phyloP scores from a whole-genome alignment of 2,113 vertebrate genomes.

The Cololabis saira region DNA sequence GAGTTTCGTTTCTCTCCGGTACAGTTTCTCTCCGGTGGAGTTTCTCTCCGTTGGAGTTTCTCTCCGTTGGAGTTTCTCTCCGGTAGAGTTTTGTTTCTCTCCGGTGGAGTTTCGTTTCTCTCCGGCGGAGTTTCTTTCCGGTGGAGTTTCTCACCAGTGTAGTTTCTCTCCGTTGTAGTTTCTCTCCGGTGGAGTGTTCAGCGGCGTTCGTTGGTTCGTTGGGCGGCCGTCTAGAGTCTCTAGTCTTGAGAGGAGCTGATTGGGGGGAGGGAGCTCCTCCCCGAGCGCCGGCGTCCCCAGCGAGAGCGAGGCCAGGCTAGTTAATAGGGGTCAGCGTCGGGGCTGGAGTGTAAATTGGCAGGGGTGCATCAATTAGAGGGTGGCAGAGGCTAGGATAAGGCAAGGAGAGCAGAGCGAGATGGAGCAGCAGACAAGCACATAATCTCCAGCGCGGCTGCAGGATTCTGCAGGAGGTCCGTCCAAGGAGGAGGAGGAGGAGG shows the following conservation, averaged over 20 bases:
- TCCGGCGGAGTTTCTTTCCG: too few species aligned
- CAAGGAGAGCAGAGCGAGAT: constrained; percentile 71
- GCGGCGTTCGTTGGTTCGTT: too few species aligned
- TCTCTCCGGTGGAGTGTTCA: constrained; percentile 73
- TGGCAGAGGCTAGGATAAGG: constrained; percentile 80
- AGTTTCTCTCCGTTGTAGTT: too few species aligned
- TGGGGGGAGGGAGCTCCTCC: constrained; percentile 74
- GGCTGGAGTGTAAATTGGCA: constrained; percentile 86
- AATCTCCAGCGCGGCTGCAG: constrained; percentile 68
- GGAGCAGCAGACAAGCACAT: constrained; percentile 74
- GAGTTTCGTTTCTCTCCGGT: too few species aligned
- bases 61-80: too few species aligned
- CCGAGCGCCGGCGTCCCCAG: constrained; percentile 77
- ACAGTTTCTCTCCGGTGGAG: too few species aligned
- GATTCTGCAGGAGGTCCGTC: constrained; percentile 58
- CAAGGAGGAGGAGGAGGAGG: neutral
- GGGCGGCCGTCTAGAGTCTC: too few species aligned
- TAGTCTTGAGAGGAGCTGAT: constrained; percentile 78
- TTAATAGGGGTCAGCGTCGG: constrained; percentile 85
- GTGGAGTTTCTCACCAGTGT: too few species aligned
- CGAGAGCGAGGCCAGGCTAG: constrained; percentile 80
- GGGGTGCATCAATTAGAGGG: constrained; percentile 86
- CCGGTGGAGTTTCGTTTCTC: too few species aligned
- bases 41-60: too few species aligned
- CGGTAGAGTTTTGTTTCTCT: too few species aligned